A percentile compares a stretch with the other conserved stretches of the same genome.
phyloP scores from a whole-genome alignment of 2,888 invertebrate genomes.

The Tigriopus californicus region DNA sequence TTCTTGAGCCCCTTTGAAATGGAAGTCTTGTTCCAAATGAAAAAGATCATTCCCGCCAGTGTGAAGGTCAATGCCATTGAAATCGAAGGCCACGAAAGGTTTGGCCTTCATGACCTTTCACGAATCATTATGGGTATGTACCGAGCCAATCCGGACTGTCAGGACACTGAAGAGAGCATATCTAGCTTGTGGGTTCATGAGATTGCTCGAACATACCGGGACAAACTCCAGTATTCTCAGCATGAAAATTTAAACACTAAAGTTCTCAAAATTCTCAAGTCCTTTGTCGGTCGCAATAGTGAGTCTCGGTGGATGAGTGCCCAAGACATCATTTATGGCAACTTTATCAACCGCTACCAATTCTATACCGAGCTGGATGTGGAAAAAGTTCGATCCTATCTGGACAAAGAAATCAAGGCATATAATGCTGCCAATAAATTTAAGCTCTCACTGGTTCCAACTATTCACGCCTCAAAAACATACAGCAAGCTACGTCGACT shows the following conservation, averaged over 20 bases:
- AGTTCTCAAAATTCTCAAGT: not conserved
- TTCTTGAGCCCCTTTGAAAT: slow-evolving; percentile 5
- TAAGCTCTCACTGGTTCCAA: not conserved
- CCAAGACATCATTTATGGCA: not conserved
- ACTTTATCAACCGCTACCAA: not conserved
- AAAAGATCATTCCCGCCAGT: not conserved
- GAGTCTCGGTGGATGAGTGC: not conserved
- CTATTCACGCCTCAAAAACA: not conserved
- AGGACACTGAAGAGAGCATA: slow-evolving; percentile 4
- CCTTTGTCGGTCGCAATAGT: not conserved
- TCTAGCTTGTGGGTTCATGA: slow-evolving; percentile 7
- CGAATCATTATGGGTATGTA: not conserved
- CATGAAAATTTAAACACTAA: not conserved
- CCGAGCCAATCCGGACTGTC: slow-evolving; percentile 6
- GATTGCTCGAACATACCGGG: not conserved
- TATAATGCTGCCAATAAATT: not conserved
- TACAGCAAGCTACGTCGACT: not conserved
- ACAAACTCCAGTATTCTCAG: not conserved
- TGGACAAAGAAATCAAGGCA: not conserved
- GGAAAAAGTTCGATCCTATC: not conserved
- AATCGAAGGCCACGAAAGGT: not conserved
- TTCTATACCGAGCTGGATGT: slow-evolving; percentile 6
- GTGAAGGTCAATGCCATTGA: not conserved
- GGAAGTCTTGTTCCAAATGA: not conserved
- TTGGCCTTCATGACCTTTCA: not conserved